Evolutionary conservation across 2,888 invertebrate species (phyloP).

Genomic region (Orthonevra nobilis): DNA sequence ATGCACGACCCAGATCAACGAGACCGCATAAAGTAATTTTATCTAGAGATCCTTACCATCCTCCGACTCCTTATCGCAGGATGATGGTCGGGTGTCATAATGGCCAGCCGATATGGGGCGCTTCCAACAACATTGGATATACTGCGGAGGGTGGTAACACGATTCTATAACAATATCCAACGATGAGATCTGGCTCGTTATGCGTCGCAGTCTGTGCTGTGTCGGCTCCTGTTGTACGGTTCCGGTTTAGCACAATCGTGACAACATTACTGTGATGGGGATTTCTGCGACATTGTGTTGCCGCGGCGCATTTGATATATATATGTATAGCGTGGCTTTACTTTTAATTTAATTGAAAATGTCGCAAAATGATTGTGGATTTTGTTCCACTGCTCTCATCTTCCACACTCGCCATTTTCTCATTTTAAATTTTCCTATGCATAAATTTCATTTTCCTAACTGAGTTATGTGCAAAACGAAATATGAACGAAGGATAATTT

Average conservation of each 20-base stretch:
- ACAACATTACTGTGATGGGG: constrained; percentile 55
- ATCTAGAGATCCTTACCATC: constrained; percentile 11
- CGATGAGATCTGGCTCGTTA: constrained; percentile 3
- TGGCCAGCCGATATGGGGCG: constrained; percentile 22
- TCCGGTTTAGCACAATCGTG: constrained; percentile 42
- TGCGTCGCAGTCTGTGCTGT: not conserved
- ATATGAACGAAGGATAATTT: constrained; percentile 12
- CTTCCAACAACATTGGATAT: no score
- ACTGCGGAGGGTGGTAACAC: not conserved
- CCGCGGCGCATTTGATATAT: not conserved
- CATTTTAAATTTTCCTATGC: not conserved
- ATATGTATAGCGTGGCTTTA: constrained; percentile 26
- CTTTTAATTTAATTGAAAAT: constrained; percentile 54
- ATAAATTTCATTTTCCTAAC: constrained; percentile 15
- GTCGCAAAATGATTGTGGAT: constrained; percentile 32
- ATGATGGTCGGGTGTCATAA: constrained; percentile 14
- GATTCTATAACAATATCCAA: not conserved
- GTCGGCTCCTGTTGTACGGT: no score
- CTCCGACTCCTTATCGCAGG: constrained; percentile 12
- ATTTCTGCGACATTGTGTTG: constrained; percentile 52
- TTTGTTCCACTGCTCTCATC: constrained; percentile 15
- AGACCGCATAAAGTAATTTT: constrained; percentile 32
- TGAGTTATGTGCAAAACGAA: constrained; percentile 20
- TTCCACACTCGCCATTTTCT: not conserved
- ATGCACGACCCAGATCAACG: constrained; percentile 21